Evolutionary conservation across 2,888 invertebrate species (phyloP).

Genomic region (Morpho achilles): DNA sequence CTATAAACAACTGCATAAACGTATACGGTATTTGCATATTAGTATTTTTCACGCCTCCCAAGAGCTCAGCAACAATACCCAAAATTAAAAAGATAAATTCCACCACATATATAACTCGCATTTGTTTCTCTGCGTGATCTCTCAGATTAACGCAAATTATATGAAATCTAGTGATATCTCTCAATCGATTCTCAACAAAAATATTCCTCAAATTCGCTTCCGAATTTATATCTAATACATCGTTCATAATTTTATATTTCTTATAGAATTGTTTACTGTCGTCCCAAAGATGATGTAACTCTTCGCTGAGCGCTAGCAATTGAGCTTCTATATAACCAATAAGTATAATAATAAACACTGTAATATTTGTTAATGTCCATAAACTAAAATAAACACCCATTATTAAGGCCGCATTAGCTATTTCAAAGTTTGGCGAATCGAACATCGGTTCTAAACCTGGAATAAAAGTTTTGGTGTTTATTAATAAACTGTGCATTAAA

Average conservation of each 20-base stretch:
- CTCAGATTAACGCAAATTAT: slow-evolving; percentile 32
- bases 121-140: slow-evolving; percentile 34
- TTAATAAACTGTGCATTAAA: too few species aligned
- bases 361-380: slow-evolving; percentile 40
- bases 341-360: slow-evolving; percentile 41
- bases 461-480: background rate
- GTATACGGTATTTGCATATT: slow-evolving; percentile 44
- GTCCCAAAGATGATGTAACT: slow-evolving; percentile 40
- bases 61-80: slow-evolving; percentile 42
- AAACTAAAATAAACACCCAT: slow-evolving; percentile 34
- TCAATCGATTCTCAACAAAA: slow-evolving; percentile 33
- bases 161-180: slow-evolving; percentile 38
- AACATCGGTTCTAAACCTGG: slow-evolving; percentile 52
- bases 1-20: slow-evolving; percentile 42
- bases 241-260: slow-evolving; percentile 1
- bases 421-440: slow-evolving; percentile 50
- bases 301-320: slow-evolving; percentile 44
- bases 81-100: slow-evolving; percentile 40
- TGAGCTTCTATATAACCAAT: slow-evolving; percentile 50
- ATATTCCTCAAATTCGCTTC: slow-evolving; percentile 16
- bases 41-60: slow-evolving; percentile 48
- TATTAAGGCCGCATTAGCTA: slow-evolving; percentile 33
- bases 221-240: background rate
- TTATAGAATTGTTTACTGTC: slow-evolving; percentile 24
- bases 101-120: slow-evolving; percentile 38